Base-by-base conservation (phyloP, 2,113 vertebrate genomes). In the Coregonus clupeaformis region DNA sequence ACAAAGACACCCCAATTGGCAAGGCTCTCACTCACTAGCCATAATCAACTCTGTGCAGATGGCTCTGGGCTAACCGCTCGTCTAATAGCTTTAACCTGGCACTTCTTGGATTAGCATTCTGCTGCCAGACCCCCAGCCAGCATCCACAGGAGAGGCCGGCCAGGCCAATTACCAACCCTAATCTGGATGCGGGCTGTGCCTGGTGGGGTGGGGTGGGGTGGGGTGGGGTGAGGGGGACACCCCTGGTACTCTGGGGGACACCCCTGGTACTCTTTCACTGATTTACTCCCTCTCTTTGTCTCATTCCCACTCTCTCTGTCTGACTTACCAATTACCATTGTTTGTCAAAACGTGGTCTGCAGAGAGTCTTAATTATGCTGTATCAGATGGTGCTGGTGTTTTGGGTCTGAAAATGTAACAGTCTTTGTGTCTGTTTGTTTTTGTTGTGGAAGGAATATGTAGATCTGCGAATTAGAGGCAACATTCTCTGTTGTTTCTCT, bases 21-120 rank as follows among this genome's bases (percentile, higher is more conserved):
- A 22, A 29, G 47, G 47, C 69, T 70, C 49, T 55, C 24, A 14
- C 68, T 72, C 71, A 74, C 71, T 77, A 77, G 72, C 62, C 16
- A 24, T 68, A 69, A 79, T 79, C 70, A 79, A 59, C 74, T 45
- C 55, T 45, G 81, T 57, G 64, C 84, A 82, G 77, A 84, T 80
- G 84, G 82, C 69, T 5, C 6, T 20, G 11, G 73, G 47, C 71
- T 55, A 52, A 74, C 68, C 57, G 62, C 73, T 72, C 24, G 45
- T 52, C 77, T 76, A 80, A 81, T 81, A 68, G 74, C 55, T 78
- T 85, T 77, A 81, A 79, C 75, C 69, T 77, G 79, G 72, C 72
- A 12, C 4, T 6, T 32, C 77, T 69, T 55, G 69, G 70, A 76
- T 81, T 80, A 81, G 62, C 68, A 71, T 52, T 29, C 49, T 70